Evolutionary conservation across 2,797 vertebrate species (phyloP), one percentile per base, ranked within the genome.

Genomic region (Ambastaia sidthimunki): DNA sequence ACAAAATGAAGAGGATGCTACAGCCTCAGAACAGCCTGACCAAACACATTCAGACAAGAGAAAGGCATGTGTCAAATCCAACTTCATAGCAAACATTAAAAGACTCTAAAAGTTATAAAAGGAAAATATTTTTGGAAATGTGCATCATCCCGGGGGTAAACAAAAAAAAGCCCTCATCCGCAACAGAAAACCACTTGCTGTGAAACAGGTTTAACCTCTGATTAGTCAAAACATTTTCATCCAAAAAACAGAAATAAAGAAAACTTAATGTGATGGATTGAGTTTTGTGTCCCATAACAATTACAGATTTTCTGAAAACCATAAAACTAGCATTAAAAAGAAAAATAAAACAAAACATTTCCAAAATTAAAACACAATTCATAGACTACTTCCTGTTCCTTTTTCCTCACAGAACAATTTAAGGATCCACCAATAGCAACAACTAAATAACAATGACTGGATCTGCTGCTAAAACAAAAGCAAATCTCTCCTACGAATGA

Each of bases 1-100:
- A 95, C 92, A 95, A 94, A 95, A 94, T 93, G 91, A 94, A 92
- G 93, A 91, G 89, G 92, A 93, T 89, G 91, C 91, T 91, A 93
- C 90, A 92, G 89, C 80, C 87, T 91, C 90, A 91, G 87, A 2
- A 44, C 34, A 37, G 89, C 84, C 89, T 87, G 85, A 85, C 48
- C 80, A 87, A 86, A 81, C 90, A 91, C 89, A 92, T 91, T 82
- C 88, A 86, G 82, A 88, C 86, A 74, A 37, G 78, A 90, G 84
- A 90, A 84, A 73, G 84, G 87, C 87, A 52, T 82, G 78, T 83
- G 82, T 80, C 78, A 60, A 81, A 72, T 85, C 55, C 50, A 60
- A 34, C 50, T 85, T 86, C 76, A 83, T 83, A 85, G 62, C 62
- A 82, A 34, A 63, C 60, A 63, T 63, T 18, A 59, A 63, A 63